A percentile compares a stretch with the other conserved stretches of the same genome.
Conservation (phyloP, 2,888 invertebrate genomes). For the Epirrita christyi region DNA sequence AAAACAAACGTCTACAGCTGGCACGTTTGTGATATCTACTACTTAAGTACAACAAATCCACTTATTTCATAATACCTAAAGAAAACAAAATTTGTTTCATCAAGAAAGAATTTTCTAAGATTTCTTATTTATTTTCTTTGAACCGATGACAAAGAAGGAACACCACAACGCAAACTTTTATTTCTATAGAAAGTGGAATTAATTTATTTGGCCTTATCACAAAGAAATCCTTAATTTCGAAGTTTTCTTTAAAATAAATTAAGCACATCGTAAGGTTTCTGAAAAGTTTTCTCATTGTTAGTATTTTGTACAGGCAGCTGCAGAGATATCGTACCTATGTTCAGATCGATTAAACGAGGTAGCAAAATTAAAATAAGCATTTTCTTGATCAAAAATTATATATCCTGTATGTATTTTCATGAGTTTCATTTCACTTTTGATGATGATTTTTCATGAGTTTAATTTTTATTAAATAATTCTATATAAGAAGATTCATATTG, state of each 20-base stretch:
- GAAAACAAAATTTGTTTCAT: slow-evolving; percentile 41
- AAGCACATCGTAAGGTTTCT: slow-evolving; percentile 5
- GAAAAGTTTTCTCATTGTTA: slow-evolving; percentile 10
- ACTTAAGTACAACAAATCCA: slow-evolving; percentile 48
- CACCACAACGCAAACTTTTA: slow-evolving; percentile 17
- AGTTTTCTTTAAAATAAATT: slow-evolving; percentile 9
- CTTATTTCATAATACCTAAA: slow-evolving; percentile 57
- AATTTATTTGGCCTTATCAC: slow-evolving; percentile 11
- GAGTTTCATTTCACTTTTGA: no score
- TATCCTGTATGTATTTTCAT: no score
- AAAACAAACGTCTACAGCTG: neutral
- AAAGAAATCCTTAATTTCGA: slow-evolving; percentile 11
- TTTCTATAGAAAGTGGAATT: slow-evolving; percentile 15
- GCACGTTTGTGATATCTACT: neutral
- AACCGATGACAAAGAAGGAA: slow-evolving; percentile 27
- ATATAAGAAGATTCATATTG: no score
- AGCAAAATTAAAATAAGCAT: no score
- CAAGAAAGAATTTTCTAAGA: slow-evolving; percentile 40
- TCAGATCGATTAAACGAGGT: no score
- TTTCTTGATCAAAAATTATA: no score
- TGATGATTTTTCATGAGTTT: no score
- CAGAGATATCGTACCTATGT: neutral
- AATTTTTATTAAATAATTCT: no score
- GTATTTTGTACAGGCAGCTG: slow-evolving; percentile 12
- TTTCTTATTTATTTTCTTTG: slow-evolving; percentile 42